Conservation (phyloP, 2,888 invertebrate species). For the Lithophane semibrunnea region DNA sequence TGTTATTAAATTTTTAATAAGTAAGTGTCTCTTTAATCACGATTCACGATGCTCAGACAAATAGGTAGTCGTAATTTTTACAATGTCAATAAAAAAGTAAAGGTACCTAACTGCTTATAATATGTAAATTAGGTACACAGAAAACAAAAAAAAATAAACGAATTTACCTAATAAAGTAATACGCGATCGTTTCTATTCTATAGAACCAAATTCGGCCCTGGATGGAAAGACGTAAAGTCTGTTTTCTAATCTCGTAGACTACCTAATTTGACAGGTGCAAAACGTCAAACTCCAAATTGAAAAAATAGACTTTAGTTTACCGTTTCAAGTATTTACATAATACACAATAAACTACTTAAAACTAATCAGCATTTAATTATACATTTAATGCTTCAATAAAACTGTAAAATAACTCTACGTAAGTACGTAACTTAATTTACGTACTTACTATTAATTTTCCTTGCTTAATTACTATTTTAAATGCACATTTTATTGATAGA, state of each 20-base stretch:
- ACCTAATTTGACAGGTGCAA: too few relatives aligned
- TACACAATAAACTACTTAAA: constrained; percentile 14
- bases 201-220: neutral
- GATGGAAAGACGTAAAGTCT: neutral
- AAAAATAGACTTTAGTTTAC: neutral
- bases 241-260: too few relatives aligned
- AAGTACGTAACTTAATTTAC: neutral
- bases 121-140: neutral
- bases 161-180: neutral
- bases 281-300: too few relatives aligned
- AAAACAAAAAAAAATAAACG: neutral
- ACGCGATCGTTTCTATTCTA: neutral
- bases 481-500: neutral
- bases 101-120: neutral
- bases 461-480: constrained; percentile 1
- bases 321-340: neutral
- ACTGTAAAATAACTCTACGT: constrained; percentile 5
- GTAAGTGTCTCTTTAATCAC: neutral
- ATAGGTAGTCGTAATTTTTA: neutral
- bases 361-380: constrained; percentile 8
- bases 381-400: constrained; percentile 4
- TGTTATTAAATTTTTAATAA: neutral
- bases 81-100: neutral
- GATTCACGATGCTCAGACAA: neutral
- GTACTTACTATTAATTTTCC: neutral